Percentiles rank a stretch among this genome's conserved stretches.
These are phyloP conservation scores for Lycophotia porphyrea DNA, from an alignment of 2,888 invertebrate species.

Conservation along the genomic window DNA sequence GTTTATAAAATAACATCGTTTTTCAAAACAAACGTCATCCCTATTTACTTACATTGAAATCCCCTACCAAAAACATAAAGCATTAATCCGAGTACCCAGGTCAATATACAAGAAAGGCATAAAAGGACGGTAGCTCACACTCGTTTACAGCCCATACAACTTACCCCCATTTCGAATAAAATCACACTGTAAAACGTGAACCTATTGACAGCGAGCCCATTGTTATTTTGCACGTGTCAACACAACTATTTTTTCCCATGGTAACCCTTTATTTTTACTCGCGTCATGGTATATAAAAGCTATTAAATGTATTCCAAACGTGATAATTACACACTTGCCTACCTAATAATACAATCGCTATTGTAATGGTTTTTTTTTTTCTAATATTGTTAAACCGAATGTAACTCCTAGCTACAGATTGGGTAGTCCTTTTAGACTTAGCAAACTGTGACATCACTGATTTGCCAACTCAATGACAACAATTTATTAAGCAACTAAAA, in stretches of 20 bases:
- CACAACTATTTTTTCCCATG: conserved; percentile 65
- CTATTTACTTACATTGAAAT: conserved; percentile 12
- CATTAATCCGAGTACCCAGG: conserved; percentile 26
- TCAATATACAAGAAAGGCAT: conserved; percentile 40
- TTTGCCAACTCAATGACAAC: not conserved
- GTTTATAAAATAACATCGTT: not conserved
- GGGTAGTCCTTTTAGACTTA: not conserved
- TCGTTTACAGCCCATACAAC: conserved; percentile 46
- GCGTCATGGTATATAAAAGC: conserved; percentile 31
- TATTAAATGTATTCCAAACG: conserved; percentile 46
- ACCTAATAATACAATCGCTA: conserved; percentile 12
- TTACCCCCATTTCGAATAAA: conserved; percentile 42
- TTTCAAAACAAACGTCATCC: conserved; percentile 2
- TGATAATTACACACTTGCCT: conserved; percentile 45
- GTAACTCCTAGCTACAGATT: not conserved
- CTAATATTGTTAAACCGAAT: conserved; percentile 14
- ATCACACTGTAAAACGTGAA: conserved; percentile 55
- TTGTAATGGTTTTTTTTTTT: conserved; percentile 23
- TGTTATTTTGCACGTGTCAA: conserved; percentile 75
- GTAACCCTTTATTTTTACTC: conserved; percentile 65
- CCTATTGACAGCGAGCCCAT: conserved; percentile 62
- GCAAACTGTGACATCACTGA: not conserved
- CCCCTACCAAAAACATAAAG: conserved; percentile 31
- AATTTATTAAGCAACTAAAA: not conserved
- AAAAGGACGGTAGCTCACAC: conserved; percentile 42